phyloP scores from a whole-genome alignment of 2,113 vertebrate species.

The Antechinus flavipes region DNA sequence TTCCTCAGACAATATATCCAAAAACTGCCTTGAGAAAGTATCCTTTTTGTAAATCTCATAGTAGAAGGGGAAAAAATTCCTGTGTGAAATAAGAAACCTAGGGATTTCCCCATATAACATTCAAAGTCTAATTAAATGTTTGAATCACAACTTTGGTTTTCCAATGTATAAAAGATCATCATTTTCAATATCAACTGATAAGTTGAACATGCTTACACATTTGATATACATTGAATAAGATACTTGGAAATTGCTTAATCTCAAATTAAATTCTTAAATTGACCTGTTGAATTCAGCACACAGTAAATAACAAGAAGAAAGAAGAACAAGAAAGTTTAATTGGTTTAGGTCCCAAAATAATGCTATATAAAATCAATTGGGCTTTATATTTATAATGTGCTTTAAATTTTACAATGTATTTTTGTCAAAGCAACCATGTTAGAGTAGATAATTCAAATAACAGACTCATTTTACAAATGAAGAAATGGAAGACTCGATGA shows the following conservation, averaged over 20 bases:
- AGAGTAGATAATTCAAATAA: not conserved
- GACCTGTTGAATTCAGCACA: not conserved
- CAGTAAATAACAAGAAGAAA: not conserved
- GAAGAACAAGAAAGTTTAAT: not conserved
- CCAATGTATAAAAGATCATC: not conserved
- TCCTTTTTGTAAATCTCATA: not conserved
- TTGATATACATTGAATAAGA: not conserved
- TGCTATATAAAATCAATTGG: not conserved
- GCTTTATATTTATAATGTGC: not conserved
- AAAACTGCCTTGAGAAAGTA: conserved; percentile 4
- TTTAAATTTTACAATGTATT: not conserved
- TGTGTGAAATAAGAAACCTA: not conserved
- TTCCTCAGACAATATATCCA: conserved; percentile 53
- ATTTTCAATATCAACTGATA: not conserved
- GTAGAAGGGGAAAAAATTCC: not conserved
- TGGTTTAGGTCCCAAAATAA: not conserved
- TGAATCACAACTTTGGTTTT: conserved; percentile 21
- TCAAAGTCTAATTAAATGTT: conserved; percentile 32
- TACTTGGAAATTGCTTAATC: not conserved
- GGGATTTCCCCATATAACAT: not conserved
- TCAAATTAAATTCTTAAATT: conserved; percentile 11
- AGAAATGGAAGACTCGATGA: not conserved
- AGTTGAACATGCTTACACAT: not conserved
- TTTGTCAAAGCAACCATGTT: not conserved
- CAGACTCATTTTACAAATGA: not conserved